Evolutionary conservation across 2,113 vertebrate species (phyloP), one percentile per base, ranked within the genome.

Genomic region (Poecilia latipinna): DNA sequence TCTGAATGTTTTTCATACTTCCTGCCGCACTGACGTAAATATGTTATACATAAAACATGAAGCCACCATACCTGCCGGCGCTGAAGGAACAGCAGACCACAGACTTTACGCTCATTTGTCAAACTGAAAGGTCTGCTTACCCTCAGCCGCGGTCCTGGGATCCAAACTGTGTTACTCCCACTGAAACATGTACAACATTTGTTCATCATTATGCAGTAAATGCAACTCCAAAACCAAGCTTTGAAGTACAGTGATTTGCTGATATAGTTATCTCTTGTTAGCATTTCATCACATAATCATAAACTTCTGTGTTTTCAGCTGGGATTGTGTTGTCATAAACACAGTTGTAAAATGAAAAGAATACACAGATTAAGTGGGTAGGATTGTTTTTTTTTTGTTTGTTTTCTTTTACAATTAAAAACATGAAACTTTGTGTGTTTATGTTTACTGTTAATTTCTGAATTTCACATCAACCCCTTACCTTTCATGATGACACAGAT

Each of bases 11-110:
- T 84, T 74, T 62, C 72, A 75, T 24, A 39, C 22, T 72, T 79
- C 85, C 72, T 77, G 73, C 82, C 62, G 72, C 73, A 62, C n/a
- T 61, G 51, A 83, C 64, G 75, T 72, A 85, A 84, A 91, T 83
- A 88, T 28, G 13, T 60, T 61, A 88, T 91, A 79, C 75, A 90
- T 89, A 90, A 91, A 89, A 91, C 85, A 90, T 91, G 84, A 89
- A 80, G 80, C 75, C 66, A 67, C 77, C 70, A 79, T 61, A 78
- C 66, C 75, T 83, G 72, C 84, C 72, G 79, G 26, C 72, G 78
- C 83, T 68, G 84, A 78, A 69, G 74, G 74, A 71, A 57, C 66
- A 71, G 78, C 77, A 85, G 73, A 70, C 76, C 63, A 2, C 79
- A 61, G 72, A 75, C 82, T 68, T 63, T 39, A 32, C 11, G 57